Conservation (phyloP, 2,888 invertebrate genomes). For the Stomorhina lunata region DNA sequence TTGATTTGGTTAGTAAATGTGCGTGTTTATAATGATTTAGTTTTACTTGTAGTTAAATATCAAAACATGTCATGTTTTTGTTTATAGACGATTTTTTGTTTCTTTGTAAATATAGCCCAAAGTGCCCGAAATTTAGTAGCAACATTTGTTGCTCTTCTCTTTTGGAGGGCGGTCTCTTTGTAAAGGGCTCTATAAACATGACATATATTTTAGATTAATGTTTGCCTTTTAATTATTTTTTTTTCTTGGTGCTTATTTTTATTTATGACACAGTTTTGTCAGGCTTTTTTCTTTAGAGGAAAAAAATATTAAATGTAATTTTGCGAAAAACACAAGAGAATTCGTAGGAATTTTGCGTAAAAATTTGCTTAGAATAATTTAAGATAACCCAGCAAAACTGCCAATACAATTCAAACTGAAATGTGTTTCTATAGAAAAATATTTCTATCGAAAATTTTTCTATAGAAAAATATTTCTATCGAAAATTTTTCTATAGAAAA, state of each 20-base stretch:
- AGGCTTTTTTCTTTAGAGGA: not conserved
- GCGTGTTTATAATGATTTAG: conserved; percentile 47
- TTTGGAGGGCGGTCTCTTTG: too few species aligned
- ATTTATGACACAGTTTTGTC: not conserved
- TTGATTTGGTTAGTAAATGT: conserved; percentile 13
- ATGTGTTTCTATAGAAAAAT: too few species aligned
- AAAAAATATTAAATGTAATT: not conserved
- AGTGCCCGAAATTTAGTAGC: not conserved
- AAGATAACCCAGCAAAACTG: too few species aligned
- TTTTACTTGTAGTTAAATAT: conserved; percentile 19
- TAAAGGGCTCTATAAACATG: not conserved
- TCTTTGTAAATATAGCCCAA: not conserved
- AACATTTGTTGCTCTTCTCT: not conserved
- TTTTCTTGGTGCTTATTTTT: conserved; percentile 19
- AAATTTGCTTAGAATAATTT: too few species aligned
- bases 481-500: too few species aligned
- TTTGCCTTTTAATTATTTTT: conserved; percentile 50
- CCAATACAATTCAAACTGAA: too few species aligned
- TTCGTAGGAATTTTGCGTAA: too few species aligned
- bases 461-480: too few species aligned
- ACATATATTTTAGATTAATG: conserved; percentile 9
- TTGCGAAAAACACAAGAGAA: not conserved
- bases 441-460: too few species aligned
- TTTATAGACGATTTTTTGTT: not conserved
- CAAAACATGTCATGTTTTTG: conserved; percentile 31